Evolutionary conservation across 1,140 invertebrate genomes (phyloP).

Genomic region (Heliconius himera): DNA sequence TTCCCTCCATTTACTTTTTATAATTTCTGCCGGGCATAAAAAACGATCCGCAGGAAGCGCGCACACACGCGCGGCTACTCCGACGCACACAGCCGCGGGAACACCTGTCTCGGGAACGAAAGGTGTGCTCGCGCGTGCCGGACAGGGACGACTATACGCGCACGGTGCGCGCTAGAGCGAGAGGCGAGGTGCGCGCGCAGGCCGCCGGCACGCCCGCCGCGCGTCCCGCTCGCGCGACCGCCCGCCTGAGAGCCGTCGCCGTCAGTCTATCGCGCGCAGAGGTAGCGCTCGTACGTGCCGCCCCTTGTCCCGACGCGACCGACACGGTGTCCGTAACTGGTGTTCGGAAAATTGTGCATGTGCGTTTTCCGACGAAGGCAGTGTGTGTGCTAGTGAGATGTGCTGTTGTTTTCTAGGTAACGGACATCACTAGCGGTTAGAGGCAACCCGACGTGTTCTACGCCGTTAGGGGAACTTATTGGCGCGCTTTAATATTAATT

Average conservation of each 20-base stretch:
- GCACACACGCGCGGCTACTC: constrained; percentile 61
- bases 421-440: constrained; percentile 62
- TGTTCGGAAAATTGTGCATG: constrained; percentile 81
- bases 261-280: constrained; percentile 77
- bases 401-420: constrained; percentile 81
- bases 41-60: constrained; percentile 80
- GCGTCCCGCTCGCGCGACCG: constrained; percentile 71
- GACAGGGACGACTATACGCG: constrained; percentile 59
- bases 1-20: constrained; percentile 81
- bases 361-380: constrained; percentile 78
- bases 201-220: constrained; percentile 74
- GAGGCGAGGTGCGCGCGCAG: constrained; percentile 72
- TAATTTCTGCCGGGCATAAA: constrained; percentile 81
- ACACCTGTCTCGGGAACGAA: constrained; percentile 80
- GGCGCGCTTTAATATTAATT: constrained; percentile 38
- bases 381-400: constrained; percentile 80
- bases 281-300: constrained; percentile 71
- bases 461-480: constrained; percentile 36
- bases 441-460: constrained; percentile 57
- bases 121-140: constrained; percentile 75
- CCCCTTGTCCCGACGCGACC: constrained; percentile 71
- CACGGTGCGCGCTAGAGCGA: constrained; percentile 52
- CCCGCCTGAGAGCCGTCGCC: constrained; percentile 51
- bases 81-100: constrained; percentile 72
- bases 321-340: constrained; percentile 76